phyloP scores from a whole-genome alignment of 1,140 invertebrate genomes.

The Zaprionus taronus region DNA sequence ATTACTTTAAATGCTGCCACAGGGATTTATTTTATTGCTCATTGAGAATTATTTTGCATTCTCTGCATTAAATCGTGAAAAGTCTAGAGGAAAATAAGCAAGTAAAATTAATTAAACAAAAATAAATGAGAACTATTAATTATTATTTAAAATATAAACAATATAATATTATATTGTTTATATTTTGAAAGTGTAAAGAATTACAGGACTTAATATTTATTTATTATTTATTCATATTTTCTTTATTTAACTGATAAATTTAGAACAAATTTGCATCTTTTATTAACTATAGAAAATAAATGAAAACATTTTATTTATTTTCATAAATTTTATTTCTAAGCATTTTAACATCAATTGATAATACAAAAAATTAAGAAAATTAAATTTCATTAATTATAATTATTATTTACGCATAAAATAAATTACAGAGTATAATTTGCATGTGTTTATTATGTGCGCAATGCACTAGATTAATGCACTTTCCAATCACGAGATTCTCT shows the following conservation, averaged over 20 bases:
- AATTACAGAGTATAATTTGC: constrained; percentile 1
- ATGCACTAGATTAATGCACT: constrained; percentile 36
- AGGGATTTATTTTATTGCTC: not conserved
- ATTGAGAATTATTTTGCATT: not conserved
- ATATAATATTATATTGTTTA: too few relatives aligned
- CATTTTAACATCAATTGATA: not conserved
- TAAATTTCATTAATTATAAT: not conserved
- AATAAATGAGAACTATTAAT: too few relatives aligned
- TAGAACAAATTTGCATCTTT: too few relatives aligned
- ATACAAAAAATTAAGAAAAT: not conserved
- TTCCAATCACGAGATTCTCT: constrained; percentile 8
- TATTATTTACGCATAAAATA: not conserved
- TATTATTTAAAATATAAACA: too few relatives aligned
- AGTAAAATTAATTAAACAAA: fast-evolving
- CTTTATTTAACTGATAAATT: too few relatives aligned
- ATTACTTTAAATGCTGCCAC: constrained; percentile 2
- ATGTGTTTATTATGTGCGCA: not conserved
- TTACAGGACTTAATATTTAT: too few relatives aligned
- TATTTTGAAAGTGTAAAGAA: too few relatives aligned
- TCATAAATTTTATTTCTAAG: too few relatives aligned
- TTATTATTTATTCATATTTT: too few relatives aligned
- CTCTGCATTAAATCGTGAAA: not conserved
- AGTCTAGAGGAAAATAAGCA: not conserved
- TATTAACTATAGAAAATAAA: too few relatives aligned
- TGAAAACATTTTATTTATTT: too few relatives aligned